Base-by-base conservation (phyloP, 2,797 vertebrate genomes). In the Catostomus latipinnis region DNA sequence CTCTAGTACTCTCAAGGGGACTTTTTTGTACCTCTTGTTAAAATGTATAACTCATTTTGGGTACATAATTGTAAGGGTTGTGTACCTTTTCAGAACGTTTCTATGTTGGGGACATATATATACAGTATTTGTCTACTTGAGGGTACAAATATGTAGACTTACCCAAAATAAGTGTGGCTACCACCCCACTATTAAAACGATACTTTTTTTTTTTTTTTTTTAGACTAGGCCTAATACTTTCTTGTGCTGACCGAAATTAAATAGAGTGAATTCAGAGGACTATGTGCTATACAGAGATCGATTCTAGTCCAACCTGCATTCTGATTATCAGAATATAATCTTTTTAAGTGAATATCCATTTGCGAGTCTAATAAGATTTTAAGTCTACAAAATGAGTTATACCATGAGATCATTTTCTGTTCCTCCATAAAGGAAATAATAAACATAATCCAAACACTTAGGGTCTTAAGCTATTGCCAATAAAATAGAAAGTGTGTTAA, bases 381-480 rank as follows among this genome's bases (percentile, higher is more conserved):
- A 22, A 49, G 48, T 49, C 48, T 9, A 49, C 48, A 49, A 49
- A 49, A 49, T 49, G 8, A n/a, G 54, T n/a, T 1, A 48, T 58
- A 5, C 4, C 57, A 11, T 58, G 49, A 1, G 48, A 58, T 11
- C 67, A 9, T 34, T 50, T 50, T 76, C 22, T 58, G 14, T 54
- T 22, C 11, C 45, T 16, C 45, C 18, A 50, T 49, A 43, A 58
- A 58, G 50, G 10, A 57, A 75, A 66, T 13, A 66, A 56, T 14
- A 34, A 58, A 58, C 48, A 52, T 69, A 70, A 13, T 48, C n/a
- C 61, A 70, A 70, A 12, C 46, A 53, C n/a, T 6, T 52, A 10
- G 48, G 18, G 57, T 48, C 56, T 70, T 0, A 34, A 34, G 3
- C 34, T 52, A 57, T 16, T 45, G 62, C 11, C 4, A n/a, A 34